Percentiles rank a stretch among this genome's conserved stretches.
phyloP scores from a whole-genome alignment of 2,888 invertebrate genomes.

The Hirtodrosophila duncani region DNA sequence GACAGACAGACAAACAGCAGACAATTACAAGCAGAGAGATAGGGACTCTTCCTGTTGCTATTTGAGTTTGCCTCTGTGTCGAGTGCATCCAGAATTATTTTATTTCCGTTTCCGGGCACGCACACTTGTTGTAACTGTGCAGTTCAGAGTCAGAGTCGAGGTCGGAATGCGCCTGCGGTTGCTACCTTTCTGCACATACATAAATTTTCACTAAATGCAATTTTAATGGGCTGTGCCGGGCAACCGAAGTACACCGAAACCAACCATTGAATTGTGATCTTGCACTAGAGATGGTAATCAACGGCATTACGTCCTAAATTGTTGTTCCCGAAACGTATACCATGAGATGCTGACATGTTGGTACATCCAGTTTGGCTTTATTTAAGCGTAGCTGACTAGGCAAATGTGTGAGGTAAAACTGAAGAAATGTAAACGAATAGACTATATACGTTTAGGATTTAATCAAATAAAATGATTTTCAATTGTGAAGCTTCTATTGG shows the following conservation, averaged over 20 bases:
- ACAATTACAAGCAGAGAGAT: constrained; percentile 5
- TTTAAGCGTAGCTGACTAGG: too few relatives aligned
- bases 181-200: constrained; percentile 53
- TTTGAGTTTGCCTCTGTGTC: constrained; percentile 38
- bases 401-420: too few relatives aligned
- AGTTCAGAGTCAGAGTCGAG: constrained; percentile 14
- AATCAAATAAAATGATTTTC: too few relatives aligned
- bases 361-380: too few relatives aligned
- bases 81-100: constrained; percentile 60
- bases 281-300: constrained; percentile 26
- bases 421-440: too few relatives aligned
- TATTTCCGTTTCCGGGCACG: constrained; percentile 70
- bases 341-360: too few relatives aligned
- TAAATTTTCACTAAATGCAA: constrained; percentile 70
- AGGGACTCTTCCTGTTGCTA: constrained; percentile 29
- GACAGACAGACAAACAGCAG: constrained; percentile 6
- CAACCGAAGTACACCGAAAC: constrained; percentile 25
- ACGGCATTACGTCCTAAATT: too few relatives aligned
- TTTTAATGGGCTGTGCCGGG: constrained; percentile 60
- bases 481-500: too few relatives aligned
- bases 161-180: constrained; percentile 63
- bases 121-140: constrained; percentile 40
- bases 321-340: too few relatives aligned
- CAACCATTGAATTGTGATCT: constrained; percentile 11
- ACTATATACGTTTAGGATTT: too few relatives aligned